Conservation (phyloP, 2,888 invertebrate genomes). For the Ctenicera cuprea region DNA sequence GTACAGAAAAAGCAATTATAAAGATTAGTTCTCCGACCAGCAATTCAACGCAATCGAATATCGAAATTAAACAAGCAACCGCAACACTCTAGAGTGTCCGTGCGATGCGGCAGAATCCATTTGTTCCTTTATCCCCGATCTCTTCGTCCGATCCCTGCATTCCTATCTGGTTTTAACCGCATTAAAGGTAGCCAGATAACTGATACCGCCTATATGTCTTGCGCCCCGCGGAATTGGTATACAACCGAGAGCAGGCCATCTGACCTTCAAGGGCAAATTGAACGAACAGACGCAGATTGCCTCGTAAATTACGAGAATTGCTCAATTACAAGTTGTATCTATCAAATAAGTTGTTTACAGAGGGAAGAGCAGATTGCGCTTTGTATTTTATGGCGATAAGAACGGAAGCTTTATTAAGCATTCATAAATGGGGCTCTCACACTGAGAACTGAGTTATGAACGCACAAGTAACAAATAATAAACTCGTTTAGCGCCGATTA, state of each 20-base stretch:
- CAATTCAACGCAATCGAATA: slow-evolving; percentile 28
- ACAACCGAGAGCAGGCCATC: slow-evolving; percentile 28
- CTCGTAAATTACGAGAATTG: slow-evolving; percentile 47
- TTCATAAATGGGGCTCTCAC: slow-evolving; percentile 17
- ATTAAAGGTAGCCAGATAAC: slow-evolving; percentile 53
- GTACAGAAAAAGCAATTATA: slow-evolving; percentile 26
- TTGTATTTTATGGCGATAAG: slow-evolving; percentile 34
- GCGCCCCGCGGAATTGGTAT: slow-evolving; percentile 35
- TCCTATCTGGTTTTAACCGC: slow-evolving; percentile 39
- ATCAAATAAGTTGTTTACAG: slow-evolving; percentile 39
- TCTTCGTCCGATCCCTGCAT: slow-evolving; percentile 27
- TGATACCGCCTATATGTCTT: slow-evolving; percentile 53
- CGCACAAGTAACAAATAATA: slow-evolving; percentile 1
- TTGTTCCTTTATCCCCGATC: slow-evolving; percentile 33
- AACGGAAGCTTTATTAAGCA: slow-evolving; percentile 25
- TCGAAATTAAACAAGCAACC: slow-evolving; percentile 40
- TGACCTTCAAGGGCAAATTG: slow-evolving; percentile 45
- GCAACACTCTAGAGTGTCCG: slow-evolving; percentile 27
- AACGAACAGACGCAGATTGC: slow-evolving; percentile 45
- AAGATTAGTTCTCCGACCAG: not conserved
- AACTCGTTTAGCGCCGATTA: slow-evolving; percentile 23
- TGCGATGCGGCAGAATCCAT: slow-evolving; percentile 29
- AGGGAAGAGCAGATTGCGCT: slow-evolving; percentile 19
- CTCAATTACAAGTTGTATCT: slow-evolving; percentile 48
- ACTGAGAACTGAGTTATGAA: slow-evolving; percentile 9